Percentiles rank a stretch among this genome's conserved stretches.
These are phyloP conservation scores for Amiota minor DNA, from an alignment of 2,888 invertebrate species.

Conservation along the genomic window DNA sequence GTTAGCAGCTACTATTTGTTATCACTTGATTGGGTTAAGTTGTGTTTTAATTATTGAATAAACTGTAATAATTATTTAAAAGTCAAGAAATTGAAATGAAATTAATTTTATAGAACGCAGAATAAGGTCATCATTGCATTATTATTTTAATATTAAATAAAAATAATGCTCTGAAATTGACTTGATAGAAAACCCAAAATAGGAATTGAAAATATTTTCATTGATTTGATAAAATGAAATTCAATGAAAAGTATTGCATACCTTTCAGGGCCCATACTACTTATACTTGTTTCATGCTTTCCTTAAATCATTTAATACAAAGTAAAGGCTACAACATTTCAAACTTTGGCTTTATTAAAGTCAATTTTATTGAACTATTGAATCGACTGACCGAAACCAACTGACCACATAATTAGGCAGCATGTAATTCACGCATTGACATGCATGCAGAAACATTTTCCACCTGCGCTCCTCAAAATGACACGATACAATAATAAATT, in stretches of 20 bases:
- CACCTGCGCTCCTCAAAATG: background rate
- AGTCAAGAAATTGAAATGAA: background rate
- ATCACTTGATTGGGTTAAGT: background rate
- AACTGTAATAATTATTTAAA: conserved; percentile 6
- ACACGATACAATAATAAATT: conserved; percentile 18
- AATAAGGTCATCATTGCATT: too few species aligned
- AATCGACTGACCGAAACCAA: background rate
- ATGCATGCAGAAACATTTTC: background rate
- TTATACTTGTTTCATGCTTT: background rate
- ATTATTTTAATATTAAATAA: too few species aligned
- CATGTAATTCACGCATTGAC: conserved; percentile 14
- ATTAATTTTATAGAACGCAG: background rate
- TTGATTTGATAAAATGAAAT: background rate
- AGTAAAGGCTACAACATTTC: too few species aligned
- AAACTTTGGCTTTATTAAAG: too few species aligned
- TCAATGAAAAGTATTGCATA: conserved; percentile 2
- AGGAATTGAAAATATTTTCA: background rate
- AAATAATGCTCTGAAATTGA: too few species aligned
- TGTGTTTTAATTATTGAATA: conserved; percentile 26
- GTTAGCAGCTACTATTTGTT: background rate
- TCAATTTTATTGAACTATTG: too few species aligned
- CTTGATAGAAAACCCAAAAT: background rate
- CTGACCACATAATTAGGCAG: background rate
- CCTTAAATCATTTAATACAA: too few species aligned
- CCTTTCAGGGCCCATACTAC: background rate